Percentiles rank a stretch among this genome's conserved stretches.
phyloP scores from a whole-genome alignment of 2,113 vertebrate species.

The Erythrocercus mccallii region DNA sequence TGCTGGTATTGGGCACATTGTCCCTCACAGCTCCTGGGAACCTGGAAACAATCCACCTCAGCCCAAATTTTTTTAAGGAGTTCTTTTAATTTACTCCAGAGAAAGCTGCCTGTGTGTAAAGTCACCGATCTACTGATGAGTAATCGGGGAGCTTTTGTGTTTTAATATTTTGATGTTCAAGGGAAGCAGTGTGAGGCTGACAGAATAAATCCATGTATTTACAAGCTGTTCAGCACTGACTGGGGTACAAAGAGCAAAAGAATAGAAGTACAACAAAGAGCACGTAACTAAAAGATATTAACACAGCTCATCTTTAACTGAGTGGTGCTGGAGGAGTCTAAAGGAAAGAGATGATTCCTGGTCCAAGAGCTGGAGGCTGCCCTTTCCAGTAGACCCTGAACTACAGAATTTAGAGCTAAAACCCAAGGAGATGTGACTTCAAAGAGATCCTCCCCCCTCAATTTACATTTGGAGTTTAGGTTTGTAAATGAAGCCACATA shows the following conservation, averaged over 20 bases:
- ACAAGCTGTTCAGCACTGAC: background rate
- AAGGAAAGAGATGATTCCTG: background rate
- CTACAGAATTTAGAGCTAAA: background rate
- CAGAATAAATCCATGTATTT: background rate
- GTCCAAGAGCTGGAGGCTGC: background rate
- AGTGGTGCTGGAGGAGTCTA: background rate
- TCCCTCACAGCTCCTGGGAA: background rate
- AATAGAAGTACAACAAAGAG: background rate
- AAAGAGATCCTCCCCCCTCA: background rate
- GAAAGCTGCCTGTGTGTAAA: constrained; percentile 26
- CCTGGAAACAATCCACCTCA: constrained; percentile 40
- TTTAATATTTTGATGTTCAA: constrained; percentile 40
- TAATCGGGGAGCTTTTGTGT: constrained; percentile 37
- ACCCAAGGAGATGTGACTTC: background rate
- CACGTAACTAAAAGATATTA: background rate
- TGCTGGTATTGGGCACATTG: fast-evolving
- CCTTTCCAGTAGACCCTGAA: background rate
- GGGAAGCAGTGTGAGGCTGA: background rate
- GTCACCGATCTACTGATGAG: background rate
- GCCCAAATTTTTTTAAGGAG: constrained; percentile 1
- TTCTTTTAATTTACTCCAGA: constrained; percentile 33
- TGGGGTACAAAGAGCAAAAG: background rate
- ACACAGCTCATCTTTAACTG: background rate
- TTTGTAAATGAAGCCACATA: background rate
- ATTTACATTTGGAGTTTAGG: background rate